Conservation (phyloP, 1,140 invertebrate genomes). For the Microplitis demolitor region DNA sequence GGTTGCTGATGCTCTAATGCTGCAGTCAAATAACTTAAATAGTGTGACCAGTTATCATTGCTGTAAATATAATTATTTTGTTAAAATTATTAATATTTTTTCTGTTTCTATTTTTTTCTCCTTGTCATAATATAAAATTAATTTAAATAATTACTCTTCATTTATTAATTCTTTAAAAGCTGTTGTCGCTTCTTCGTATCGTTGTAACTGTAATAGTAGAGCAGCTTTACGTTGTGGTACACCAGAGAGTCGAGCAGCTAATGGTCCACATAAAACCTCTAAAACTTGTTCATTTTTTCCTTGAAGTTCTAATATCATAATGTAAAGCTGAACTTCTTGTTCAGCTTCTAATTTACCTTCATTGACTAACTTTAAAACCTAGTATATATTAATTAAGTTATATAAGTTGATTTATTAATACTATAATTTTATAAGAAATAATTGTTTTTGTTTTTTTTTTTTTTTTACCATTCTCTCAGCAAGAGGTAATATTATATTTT, state of each 20-base stretch:
- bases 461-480: constrained; percentile 78
- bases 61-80: constrained; percentile 51
- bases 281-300: constrained; percentile 83
- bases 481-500: constrained; percentile 68
- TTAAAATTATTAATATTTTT: not conserved
- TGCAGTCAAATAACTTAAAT: constrained; percentile 73
- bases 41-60: constrained; percentile 77
- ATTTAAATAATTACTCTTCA: constrained; percentile 67
- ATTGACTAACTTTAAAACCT: constrained; percentile 84
- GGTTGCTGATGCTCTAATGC: constrained; percentile 64
- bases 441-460: no score
- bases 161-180: constrained; percentile 72
- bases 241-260: constrained; percentile 67
- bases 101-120: not conserved
- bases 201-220: constrained; percentile 73
- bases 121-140: not conserved
- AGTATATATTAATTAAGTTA: constrained; percentile 47
- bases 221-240: constrained; percentile 73
- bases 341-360: constrained; percentile 92
- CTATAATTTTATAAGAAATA: no score
- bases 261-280: constrained; percentile 75
- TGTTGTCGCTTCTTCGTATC: constrained; percentile 74
- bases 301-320: constrained; percentile 87
- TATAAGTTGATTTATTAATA: no score
- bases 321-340: constrained; percentile 89